Base-by-base conservation (phyloP, 2,888 invertebrate species). In the Tiliacea citrago region DNA sequence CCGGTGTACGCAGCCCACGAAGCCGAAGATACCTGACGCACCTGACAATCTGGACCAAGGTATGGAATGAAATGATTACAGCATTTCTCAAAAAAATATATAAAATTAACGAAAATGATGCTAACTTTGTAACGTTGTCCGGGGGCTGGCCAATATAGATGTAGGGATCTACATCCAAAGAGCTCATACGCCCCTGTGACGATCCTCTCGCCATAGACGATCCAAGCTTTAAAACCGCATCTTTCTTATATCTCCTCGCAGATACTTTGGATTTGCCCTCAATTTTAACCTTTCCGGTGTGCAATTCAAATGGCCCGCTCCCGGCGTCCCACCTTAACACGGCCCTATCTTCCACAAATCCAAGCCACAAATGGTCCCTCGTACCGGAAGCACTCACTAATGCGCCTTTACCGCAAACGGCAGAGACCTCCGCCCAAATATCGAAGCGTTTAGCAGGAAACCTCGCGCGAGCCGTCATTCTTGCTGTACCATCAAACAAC, bases 1-100 rank as follows among this genome's bases (percentile, higher is more conserved):
- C 77, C 98, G 97, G 82, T 97, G 97, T 75, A 99, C 97, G 94
- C 99, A 99, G 3, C 99, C 99, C 79, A 98, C 97, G 87, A 99
- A 97, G 18, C 99, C 98, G 73, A 97, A 97, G 68, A 97, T 96
- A 35, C 97, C 97, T 42, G 98, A 98, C 62, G 98, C 97, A 84
- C 98, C 98, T 89, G 97, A 97, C 74, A 98, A 97, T 91, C 98
- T 98, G 95, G 9, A 77, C 60, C 73, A 75, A 80, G 12, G 47
- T 58, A 49, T 42, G 10, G 39, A 63, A 74, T 68, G 16, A 65
- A 68, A 49, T 13, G 0, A 24, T 12, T 42, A 12, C 9, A 12
- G 18, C 0, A n/a, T 18, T 13, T 24, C 24, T 12, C 2, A 57
- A 55, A 29, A n/a, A 39, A 45, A 5, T 0, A 12, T 6, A 29